Evolutionary conservation across 2,888 invertebrate species (phyloP).

Genomic region (Drosophila cognata): DNA sequence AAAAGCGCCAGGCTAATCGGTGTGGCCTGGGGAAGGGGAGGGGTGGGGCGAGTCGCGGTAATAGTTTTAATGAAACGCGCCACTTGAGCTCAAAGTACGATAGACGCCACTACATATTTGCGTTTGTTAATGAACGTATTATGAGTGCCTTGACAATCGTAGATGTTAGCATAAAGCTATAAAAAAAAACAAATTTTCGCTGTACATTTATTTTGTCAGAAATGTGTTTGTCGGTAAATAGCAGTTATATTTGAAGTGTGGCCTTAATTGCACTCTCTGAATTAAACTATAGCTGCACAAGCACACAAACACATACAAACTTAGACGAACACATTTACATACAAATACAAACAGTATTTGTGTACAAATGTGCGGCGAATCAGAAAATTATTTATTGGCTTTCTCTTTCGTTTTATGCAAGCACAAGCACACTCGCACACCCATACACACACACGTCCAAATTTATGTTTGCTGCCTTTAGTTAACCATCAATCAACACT

Average conservation of each 20-base stretch:
- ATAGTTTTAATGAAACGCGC: constrained; percentile 63
- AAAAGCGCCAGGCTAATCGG: constrained; percentile 35
- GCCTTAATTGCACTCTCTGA: constrained; percentile 44
- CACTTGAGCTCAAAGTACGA: constrained; percentile 66
- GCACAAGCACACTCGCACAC: not conserved
- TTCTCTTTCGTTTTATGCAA: constrained; percentile 41
- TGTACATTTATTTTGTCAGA: constrained; percentile 6
- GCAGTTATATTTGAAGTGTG: constrained; percentile 26
- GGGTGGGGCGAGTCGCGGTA: constrained; percentile 24
- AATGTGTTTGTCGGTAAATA: constrained; percentile 7
- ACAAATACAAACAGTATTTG: constrained; percentile 16
- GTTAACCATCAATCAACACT: constrained; percentile 27
- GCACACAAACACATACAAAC: not conserved
- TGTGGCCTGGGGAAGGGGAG: not conserved
- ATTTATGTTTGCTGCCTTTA: constrained; percentile 10
- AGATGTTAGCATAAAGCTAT: not conserved
- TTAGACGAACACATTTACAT: constrained; percentile 6
- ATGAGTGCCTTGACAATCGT: constrained; percentile 14
- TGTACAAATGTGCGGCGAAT: constrained; percentile 32
- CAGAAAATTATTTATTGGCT: constrained; percentile 46
- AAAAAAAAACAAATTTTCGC: constrained; percentile 8
- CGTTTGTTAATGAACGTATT: constrained; percentile 51
- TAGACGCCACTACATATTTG: constrained; percentile 37
- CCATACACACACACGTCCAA: not conserved
- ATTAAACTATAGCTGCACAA: constrained; percentile 38